Evolutionary conservation across 2,797 vertebrate genomes (phyloP).

Genomic region (Prunella strophiata): DNA sequence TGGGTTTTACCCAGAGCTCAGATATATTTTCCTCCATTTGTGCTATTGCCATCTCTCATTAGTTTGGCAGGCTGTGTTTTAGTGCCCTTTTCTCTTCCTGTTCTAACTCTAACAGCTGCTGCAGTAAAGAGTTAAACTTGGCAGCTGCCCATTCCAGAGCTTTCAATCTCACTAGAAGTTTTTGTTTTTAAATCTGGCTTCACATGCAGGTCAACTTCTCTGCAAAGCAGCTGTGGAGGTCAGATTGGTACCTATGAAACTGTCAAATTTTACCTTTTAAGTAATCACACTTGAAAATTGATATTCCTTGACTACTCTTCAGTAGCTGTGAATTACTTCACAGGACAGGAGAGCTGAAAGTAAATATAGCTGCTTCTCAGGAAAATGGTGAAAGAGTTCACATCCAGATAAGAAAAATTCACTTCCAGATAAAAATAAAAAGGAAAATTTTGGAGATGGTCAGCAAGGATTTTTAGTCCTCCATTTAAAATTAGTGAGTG

Average conservation of each 20-base stretch:
- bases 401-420: neutral
- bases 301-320: neutral
- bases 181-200: neutral
- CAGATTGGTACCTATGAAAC: neutral
- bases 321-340: neutral
- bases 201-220: neutral
- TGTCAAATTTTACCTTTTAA: neutral
- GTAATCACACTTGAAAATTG: neutral
- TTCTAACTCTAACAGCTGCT: neutral
- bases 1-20: constrained; percentile 4
- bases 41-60: constrained; percentile 14
- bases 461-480: neutral
- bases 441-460: neutral
- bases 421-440: neutral
- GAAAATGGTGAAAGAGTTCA: neutral
- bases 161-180: neutral
- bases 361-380: neutral
- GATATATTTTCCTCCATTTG: constrained; percentile 46
- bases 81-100: constrained; percentile 24
- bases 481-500: neutral
- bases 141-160: neutral
- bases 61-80: neutral
- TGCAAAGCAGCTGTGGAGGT: neutral
- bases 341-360: neutral
- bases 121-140: constrained; percentile 17